Evolutionary conservation across 2,888 invertebrate genomes (phyloP).

Genomic region (Anthophora plumipes): DNA sequence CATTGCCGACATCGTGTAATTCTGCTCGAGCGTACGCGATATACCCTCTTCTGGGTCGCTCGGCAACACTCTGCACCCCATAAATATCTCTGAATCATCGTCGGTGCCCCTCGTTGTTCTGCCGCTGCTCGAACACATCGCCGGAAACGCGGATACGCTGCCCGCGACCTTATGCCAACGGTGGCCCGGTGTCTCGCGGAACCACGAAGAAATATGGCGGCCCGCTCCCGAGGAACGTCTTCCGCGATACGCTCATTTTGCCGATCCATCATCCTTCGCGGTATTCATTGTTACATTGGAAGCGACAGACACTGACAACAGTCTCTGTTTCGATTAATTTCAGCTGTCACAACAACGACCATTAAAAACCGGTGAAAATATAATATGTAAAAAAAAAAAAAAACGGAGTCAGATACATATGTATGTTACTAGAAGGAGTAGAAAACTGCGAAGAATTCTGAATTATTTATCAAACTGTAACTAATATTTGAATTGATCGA

Average conservation of each 20-base stretch:
- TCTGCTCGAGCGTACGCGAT: constrained; percentile 74
- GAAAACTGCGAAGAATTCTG: too few species aligned
- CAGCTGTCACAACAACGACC: too few species aligned
- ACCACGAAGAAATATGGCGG: constrained; percentile 15
- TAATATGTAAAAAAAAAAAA: too few species aligned
- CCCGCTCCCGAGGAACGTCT: constrained; percentile 4
- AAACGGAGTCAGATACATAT: too few species aligned
- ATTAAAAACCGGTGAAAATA: too few species aligned
- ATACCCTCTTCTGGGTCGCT: constrained; percentile 67
- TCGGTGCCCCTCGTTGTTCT: constrained; percentile 65
- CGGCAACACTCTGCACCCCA: constrained; percentile 78
- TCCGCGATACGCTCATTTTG: neutral
- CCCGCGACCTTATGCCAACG: constrained; percentile 54
- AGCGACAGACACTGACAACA: too few species aligned
- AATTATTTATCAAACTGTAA: too few species aligned
- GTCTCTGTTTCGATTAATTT: too few species aligned
- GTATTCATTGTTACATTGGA: neutral
- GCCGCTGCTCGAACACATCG: constrained; percentile 57
- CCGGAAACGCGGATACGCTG: constrained; percentile 59
- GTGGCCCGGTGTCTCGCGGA: constrained; percentile 7
- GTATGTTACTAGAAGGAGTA: too few species aligned
- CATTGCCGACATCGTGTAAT: constrained; percentile 79
- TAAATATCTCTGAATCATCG: constrained; percentile 82
- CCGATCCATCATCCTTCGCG: neutral
- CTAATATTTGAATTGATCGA: too few species aligned